Percentiles rank a stretch among this genome's conserved stretches.
Conservation (phyloP, 1,140 invertebrate genomes). For the Bombus waltoni region DNA sequence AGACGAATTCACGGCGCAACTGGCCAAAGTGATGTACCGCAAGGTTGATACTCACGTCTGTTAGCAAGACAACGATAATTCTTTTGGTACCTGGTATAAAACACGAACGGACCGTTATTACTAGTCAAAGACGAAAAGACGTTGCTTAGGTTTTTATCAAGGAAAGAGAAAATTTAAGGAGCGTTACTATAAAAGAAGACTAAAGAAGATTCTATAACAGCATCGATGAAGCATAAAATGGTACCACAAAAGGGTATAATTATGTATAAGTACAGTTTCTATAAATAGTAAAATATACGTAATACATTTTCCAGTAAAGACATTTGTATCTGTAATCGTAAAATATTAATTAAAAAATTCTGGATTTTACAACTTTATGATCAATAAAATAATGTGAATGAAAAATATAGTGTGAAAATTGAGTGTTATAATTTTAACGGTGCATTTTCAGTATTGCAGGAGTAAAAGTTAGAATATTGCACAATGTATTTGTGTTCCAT, state of each 20-base stretch:
- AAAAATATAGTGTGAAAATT: neutral
- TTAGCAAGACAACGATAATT: constrained; percentile 70
- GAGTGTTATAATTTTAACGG: neutral
- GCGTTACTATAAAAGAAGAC: neutral
- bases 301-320: neutral
- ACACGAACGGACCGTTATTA: constrained; percentile 66
- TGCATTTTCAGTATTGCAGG: neutral
- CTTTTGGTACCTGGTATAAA: constrained; percentile 68
- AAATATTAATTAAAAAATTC: neutral
- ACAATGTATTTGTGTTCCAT: neutral
- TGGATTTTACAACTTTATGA: neutral
- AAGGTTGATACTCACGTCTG: constrained; percentile 64
- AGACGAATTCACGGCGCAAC: constrained; percentile 30
- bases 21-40: constrained; percentile 56
- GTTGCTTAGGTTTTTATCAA: constrained; percentile 13
- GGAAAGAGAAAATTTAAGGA: neutral
- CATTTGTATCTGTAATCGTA: neutral
- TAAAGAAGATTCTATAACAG: neutral
- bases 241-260: neutral
- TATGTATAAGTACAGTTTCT: neutral
- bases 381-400: neutral
- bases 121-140: constrained; percentile 56
- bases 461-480: neutral
- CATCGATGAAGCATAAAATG: constrained; percentile 19
- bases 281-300: neutral